Evolutionary conservation across 2,797 vertebrate genomes (phyloP).

Genomic region (Carduelis carduelis): DNA sequence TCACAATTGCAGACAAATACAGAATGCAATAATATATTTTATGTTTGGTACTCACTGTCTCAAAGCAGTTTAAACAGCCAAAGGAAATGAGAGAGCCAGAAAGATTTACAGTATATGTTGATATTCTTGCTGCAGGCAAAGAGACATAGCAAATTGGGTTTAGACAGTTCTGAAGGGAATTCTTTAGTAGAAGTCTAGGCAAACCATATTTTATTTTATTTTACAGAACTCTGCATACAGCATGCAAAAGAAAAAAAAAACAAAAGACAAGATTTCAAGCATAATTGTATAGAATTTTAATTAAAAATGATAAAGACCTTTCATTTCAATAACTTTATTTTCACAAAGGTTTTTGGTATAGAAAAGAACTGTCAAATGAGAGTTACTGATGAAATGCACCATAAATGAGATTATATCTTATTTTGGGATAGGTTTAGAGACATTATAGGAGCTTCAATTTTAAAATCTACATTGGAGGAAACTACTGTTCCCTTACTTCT

Average conservation of each 20-base stretch:
- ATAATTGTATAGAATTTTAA: neutral
- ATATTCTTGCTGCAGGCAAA: conserved; percentile 10
- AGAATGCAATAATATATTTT: neutral
- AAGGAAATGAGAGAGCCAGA: neutral
- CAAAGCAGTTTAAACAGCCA: neutral
- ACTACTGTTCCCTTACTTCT: neutral
- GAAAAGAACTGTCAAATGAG: neutral
- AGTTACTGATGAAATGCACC: neutral
- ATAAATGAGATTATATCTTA: neutral
- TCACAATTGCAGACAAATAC: neutral
- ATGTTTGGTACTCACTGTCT: neutral
- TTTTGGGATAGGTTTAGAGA: neutral
- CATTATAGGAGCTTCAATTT: neutral
- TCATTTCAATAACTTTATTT: neutral
- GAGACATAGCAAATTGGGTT: neutral
- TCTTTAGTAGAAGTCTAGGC: neutral
- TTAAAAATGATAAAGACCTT: neutral
- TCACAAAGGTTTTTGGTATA: neutral
- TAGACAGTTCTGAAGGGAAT: neutral
- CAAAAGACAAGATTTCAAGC: neutral
- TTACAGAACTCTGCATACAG: neutral
- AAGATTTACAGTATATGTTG: neutral
- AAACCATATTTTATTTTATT: neutral
- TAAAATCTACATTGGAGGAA: neutral
- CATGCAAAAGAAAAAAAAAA: neutral